Conservation (phyloP, 2,113 vertebrate species). For the Hyperoodon ampullatus region DNA sequence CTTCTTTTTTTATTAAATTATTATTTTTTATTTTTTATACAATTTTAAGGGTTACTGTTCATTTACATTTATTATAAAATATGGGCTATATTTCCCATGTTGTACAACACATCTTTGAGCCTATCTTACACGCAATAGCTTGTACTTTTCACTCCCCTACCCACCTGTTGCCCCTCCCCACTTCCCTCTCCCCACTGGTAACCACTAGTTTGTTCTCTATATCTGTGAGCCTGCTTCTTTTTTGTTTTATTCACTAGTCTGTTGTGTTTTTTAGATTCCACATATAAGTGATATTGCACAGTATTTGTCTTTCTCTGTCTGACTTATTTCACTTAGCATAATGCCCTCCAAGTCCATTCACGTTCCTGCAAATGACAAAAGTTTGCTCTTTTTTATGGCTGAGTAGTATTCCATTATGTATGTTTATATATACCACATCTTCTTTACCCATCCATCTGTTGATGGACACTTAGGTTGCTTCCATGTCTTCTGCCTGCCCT, state of each 20-base stretch:
- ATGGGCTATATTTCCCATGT: neutral
- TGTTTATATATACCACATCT: neutral
- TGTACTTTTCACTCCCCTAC: too few species aligned
- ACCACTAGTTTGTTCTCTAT: neutral
- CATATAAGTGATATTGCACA: neutral
- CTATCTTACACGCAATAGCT: neutral
- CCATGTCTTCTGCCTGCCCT: neutral
- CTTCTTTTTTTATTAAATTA: neutral
- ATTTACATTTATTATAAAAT: neutral
- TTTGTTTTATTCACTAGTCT: neutral
- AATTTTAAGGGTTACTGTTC: neutral
- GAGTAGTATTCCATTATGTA: neutral
- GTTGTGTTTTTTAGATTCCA: neutral
- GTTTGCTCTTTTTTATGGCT: neutral
- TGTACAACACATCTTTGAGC: neutral
- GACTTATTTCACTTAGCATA: neutral
- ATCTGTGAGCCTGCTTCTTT: neutral
- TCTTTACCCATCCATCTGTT: neutral
- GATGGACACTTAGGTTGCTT: neutral
- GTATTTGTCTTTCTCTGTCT: neutral
- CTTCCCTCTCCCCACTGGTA: too few species aligned
- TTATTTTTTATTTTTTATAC: neutral
- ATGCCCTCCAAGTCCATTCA: neutral
- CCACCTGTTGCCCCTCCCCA: too few species aligned
- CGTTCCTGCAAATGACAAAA: neutral